phyloP scores from a whole-genome alignment of 2,888 invertebrate species.

The Pyrocoelia pectoralis region DNA sequence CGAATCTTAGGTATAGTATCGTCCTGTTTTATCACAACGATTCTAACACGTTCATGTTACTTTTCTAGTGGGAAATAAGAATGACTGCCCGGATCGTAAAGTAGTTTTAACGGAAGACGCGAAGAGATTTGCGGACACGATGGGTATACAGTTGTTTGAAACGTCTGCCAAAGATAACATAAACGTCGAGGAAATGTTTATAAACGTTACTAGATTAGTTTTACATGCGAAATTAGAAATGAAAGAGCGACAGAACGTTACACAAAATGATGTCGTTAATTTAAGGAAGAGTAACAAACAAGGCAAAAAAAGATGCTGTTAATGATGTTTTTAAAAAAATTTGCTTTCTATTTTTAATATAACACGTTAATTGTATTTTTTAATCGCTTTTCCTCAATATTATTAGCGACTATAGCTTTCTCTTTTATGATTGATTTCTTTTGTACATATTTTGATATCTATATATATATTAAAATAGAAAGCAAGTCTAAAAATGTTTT shows the following conservation, averaged over 20 bases:
- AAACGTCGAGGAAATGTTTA: constrained; percentile 97
- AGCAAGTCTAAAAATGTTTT: constrained; percentile 1
- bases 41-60: background rate
- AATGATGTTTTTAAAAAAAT: constrained; percentile 32
- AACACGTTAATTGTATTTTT: background rate
- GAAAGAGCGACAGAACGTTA: constrained; percentile 75
- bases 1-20: constrained; percentile 85
- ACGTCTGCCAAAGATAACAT: constrained; percentile 99
- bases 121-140: constrained; percentile 95
- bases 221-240: constrained; percentile 84
- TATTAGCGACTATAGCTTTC: background rate
- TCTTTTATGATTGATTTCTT: background rate
- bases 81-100: constrained; percentile 93
- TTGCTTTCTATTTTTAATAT: constrained; percentile 27
- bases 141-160: constrained; percentile 97
- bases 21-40: too few relatives aligned
- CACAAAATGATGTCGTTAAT: constrained; percentile 77
- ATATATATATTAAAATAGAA: constrained; percentile 4
- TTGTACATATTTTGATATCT: constrained; percentile 10
- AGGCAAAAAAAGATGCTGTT: constrained; percentile 70
- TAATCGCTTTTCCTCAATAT: background rate
- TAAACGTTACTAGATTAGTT: constrained; percentile 80
- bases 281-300: constrained; percentile 72
- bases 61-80: constrained; percentile 91
- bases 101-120: constrained; percentile 98